These are phyloP conservation scores for Syngnathus acus DNA, from an alignment of 2,797 vertebrate species.

Conservation along the genomic window DNA sequence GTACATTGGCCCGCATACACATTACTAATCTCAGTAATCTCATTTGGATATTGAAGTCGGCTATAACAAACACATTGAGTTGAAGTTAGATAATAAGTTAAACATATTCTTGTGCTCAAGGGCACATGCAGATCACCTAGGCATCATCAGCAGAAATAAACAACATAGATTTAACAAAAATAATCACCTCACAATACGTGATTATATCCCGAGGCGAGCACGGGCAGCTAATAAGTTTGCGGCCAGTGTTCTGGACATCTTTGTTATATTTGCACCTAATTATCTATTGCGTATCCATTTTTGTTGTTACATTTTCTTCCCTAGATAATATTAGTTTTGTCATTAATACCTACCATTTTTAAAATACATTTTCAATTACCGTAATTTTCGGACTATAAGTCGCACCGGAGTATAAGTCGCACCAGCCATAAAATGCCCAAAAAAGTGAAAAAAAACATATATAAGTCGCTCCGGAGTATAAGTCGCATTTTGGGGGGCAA, in stretches of 20 bases:
- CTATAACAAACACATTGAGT: not conserved
- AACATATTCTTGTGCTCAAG: constrained; percentile 16
- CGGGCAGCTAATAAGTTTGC: constrained; percentile 13
- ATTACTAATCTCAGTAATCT: not conserved
- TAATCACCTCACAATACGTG: constrained; percentile 26
- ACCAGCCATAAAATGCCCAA: too few relatives aligned
- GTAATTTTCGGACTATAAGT: too few relatives aligned
- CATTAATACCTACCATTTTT: too few relatives aligned
- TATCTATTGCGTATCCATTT: constrained; percentile 3
- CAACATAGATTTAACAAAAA: constrained; percentile 33
- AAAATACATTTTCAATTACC: too few relatives aligned
- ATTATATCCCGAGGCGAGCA: constrained; percentile 34
- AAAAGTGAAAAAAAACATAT: too few relatives aligned
- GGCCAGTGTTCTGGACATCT: constrained; percentile 26
- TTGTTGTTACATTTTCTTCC: not conserved
- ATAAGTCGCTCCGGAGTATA: too few relatives aligned
- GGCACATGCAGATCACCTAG: constrained; percentile 43
- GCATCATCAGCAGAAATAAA: constrained; percentile 49
- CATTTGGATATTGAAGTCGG: not conserved
- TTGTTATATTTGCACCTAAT: constrained; percentile 39
- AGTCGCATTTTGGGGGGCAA: too few relatives aligned
- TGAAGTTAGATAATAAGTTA: not conserved
- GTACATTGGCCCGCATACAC: not conserved
- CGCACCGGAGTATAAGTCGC: too few relatives aligned
- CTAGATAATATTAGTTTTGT: too few relatives aligned